Base-by-base conservation (phyloP, 2,797 vertebrate genomes). In the Diplodus sargus region DNA sequence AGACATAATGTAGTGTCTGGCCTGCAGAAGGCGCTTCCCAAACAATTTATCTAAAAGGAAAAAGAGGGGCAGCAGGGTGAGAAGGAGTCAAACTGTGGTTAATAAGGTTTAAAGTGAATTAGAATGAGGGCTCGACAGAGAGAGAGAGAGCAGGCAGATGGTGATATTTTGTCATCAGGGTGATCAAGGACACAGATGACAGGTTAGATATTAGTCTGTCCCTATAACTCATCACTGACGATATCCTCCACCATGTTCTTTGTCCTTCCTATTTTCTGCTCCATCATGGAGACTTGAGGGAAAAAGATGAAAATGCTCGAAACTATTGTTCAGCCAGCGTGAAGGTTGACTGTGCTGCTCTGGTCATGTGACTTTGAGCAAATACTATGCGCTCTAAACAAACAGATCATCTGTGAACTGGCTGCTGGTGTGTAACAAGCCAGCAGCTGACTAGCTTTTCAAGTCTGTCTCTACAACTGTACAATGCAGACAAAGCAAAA, bases 1-100 rank as follows among this genome's bases (percentile, higher is more conserved):
- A 75, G 96, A 97, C 94, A 97, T 96, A 87, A 98, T 96, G 91
- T 97, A 97, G 43, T 96, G 96, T 68, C 96, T 95, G 11, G 96
- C 97, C 86, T 97, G 96, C 70, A 97, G 93, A 48, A 98, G 94
- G 43, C 94, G 93, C 91, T 97, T 98, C 81, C 97, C 97, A 4
- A 98, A 98, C 53, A 98, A 92, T 88, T 97, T 97, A 86, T 98
- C 97, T 93, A 45, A 58, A 81, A 62, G 75, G 39, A 76, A 47
- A 47, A 30, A 17, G 69, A 17, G 20, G 54, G 22, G n/a, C 13
- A 64, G 61, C 20, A 42, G 30, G 66, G 20, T 23, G 20, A 65
- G 10, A 52, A 47, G 30, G 53, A 59, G 34, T 72, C 43, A 30
- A 51, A 61, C 0, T 49, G 42, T 10, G 39, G 76, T 70, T 79